phyloP scores from a whole-genome alignment of 2,888 invertebrate species.

The Andrena trimmerana region DNA sequence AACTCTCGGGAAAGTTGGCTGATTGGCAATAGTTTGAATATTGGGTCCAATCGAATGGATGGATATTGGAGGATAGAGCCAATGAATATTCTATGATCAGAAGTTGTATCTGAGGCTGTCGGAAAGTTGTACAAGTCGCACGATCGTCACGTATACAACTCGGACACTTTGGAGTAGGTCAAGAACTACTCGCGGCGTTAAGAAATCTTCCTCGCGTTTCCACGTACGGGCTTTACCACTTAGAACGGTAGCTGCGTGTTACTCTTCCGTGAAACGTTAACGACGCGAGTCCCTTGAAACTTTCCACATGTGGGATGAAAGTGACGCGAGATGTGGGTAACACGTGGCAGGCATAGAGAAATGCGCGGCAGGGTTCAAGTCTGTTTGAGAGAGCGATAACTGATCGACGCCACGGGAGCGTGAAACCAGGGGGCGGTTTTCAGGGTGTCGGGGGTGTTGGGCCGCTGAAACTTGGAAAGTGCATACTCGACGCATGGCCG shows the following conservation, averaged over 20 bases:
- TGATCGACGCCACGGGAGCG: slow-evolving; percentile 26
- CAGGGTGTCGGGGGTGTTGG: slow-evolving; percentile 12
- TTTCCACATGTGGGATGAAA: slow-evolving; percentile 11
- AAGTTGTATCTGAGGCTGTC: not conserved
- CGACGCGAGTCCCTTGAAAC: not conserved
- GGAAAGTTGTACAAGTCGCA: not conserved
- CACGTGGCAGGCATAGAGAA: slow-evolving; percentile 64
- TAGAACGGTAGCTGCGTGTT: not conserved
- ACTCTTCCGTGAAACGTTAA: not conserved
- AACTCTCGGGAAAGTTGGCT: not conserved
- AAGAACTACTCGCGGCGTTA: not conserved
- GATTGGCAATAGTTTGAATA: not conserved
- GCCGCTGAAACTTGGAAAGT: slow-evolving; percentile 52
- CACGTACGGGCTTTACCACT: not conserved
- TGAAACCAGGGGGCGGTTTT: slow-evolving; percentile 27
- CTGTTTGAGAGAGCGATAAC: slow-evolving; percentile 20
- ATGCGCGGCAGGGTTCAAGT: slow-evolving; percentile 46
- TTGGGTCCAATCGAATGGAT: not conserved
- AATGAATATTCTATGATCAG: not conserved
- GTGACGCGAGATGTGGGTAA: slow-evolving; percentile 55
- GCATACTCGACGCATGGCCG: slow-evolving; percentile 56
- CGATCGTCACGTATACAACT: not conserved
- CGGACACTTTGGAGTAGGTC: not conserved
- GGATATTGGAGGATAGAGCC: not conserved
- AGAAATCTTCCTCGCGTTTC: not conserved